Percentiles rank a stretch among this genome's conserved stretches.
Evolutionary conservation across 2,797 vertebrate species (phyloP).

Genomic region (Falco novaeseelandiae): DNA sequence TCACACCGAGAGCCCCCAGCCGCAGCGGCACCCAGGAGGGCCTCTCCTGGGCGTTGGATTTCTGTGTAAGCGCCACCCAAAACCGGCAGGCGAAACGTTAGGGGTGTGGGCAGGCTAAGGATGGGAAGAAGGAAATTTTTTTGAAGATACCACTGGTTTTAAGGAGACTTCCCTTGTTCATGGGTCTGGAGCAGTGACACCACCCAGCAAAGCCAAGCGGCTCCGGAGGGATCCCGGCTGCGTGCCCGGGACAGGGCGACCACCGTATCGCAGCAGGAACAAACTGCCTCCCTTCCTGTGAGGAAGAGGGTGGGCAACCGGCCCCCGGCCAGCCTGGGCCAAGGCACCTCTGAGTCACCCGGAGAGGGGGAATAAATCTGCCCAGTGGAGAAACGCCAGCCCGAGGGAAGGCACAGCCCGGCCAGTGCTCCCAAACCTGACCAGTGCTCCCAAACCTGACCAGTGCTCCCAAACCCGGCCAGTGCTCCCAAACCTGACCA

Average conservation of each 20-base stretch:
- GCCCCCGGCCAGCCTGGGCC: background rate
- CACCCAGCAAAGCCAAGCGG: rapidly evolving
- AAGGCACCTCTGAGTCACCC: background rate
- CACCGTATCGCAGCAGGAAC: rapidly evolving
- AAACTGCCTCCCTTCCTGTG: background rate
- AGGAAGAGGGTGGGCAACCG: rapidly evolving
- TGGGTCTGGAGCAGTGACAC: background rate
- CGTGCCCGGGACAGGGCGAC: rapidly evolving
- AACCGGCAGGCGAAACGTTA: background rate
- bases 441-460: too few relatives aligned
- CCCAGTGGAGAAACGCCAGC: background rate
- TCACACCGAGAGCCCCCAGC: background rate
- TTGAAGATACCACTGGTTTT: background rate
- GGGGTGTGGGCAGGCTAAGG: background rate
- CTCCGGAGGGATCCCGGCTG: rapidly evolving
- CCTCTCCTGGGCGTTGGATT: background rate
- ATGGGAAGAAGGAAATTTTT: background rate
- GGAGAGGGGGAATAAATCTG: background rate
- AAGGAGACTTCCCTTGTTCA: background rate
- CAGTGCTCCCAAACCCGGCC: too few relatives aligned
- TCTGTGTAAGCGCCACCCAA: background rate
- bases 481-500: too few relatives aligned
- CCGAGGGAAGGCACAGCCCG: rapidly evolving
- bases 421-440: background rate
- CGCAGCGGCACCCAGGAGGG: background rate